A percentile compares a stretch with the other conserved stretches of the same genome.
Evolutionary conservation across 2,113 vertebrate genomes (phyloP).

Genomic region (Spizaetus ornatus): DNA sequence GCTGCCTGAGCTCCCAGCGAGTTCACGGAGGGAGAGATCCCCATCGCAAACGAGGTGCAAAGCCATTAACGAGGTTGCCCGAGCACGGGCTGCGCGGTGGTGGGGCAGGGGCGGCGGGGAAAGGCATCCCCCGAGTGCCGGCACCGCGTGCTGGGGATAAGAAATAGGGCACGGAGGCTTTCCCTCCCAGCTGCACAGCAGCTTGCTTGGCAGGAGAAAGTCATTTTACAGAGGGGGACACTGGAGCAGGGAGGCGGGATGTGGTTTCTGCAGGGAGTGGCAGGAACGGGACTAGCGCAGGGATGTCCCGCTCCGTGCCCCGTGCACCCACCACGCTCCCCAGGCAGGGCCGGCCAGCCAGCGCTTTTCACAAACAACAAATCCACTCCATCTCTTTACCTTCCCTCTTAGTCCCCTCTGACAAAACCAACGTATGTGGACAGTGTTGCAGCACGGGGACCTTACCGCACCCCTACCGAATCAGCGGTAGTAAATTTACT

Average conservation of each 20-base stretch:
- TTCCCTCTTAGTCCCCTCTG: not conserved
- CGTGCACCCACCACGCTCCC: rapidly evolving
- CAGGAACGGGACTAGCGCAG: rapidly evolving
- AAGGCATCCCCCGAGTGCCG: not conserved
- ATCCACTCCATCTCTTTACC: not conserved
- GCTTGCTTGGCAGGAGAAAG: not conserved
- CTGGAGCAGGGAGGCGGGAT: not conserved
- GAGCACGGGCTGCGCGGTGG: not conserved
- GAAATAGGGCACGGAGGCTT: not conserved
- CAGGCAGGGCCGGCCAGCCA: not conserved
- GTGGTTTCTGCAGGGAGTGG: not conserved
- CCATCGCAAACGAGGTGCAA: not conserved
- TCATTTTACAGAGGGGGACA: not conserved
- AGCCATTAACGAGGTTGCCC: not conserved
- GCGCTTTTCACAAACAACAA: not conserved
- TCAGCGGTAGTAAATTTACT: not conserved
- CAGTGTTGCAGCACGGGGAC: not conserved
- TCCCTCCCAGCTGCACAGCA: not conserved
- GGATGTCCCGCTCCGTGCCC: not conserved
- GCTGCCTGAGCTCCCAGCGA: not conserved
- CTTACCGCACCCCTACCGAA: not conserved
- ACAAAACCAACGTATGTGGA: not conserved
- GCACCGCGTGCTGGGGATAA: not conserved
- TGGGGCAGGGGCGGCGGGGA: rapidly evolving
- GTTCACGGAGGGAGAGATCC: not conserved